Evolutionary conservation across 2,113 vertebrate species (phyloP).

Genomic region (Urocolius indicus): DNA sequence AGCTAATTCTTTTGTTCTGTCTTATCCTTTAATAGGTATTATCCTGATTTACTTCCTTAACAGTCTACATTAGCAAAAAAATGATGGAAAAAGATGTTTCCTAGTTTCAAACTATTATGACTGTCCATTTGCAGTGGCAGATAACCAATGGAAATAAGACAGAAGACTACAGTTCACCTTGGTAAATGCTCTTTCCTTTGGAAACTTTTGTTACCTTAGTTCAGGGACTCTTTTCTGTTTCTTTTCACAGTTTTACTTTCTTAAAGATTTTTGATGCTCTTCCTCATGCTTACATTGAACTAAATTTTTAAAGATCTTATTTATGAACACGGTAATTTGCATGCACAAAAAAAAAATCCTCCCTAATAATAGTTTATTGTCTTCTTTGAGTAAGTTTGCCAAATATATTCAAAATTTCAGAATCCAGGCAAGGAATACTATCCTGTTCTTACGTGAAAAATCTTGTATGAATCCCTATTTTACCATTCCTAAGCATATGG

Average conservation of each 20-base stretch:
- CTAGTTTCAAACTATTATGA: background rate
- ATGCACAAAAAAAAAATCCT: background rate
- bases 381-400: background rate
- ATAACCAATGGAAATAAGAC: background rate
- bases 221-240: background rate
- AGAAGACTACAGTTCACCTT: background rate
- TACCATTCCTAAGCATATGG: background rate
- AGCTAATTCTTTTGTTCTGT: background rate
- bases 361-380: background rate
- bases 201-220: background rate
- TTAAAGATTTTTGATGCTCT: background rate
- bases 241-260: background rate
- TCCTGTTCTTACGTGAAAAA: background rate
- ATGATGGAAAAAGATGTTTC: background rate
- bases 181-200: background rate
- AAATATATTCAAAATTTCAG: background rate
- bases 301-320: background rate
- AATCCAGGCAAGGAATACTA: background rate
- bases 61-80: background rate
- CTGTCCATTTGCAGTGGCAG: background rate
- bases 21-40: background rate
- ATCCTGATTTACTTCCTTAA: background rate
- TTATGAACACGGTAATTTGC: background rate
- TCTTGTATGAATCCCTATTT: constrained; percentile 31
- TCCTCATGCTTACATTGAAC: background rate